Evolutionary conservation across 1,140 invertebrate genomes (phyloP), one percentile per base, ranked within the genome.

Genomic region (Drosophila suzukii): DNA sequence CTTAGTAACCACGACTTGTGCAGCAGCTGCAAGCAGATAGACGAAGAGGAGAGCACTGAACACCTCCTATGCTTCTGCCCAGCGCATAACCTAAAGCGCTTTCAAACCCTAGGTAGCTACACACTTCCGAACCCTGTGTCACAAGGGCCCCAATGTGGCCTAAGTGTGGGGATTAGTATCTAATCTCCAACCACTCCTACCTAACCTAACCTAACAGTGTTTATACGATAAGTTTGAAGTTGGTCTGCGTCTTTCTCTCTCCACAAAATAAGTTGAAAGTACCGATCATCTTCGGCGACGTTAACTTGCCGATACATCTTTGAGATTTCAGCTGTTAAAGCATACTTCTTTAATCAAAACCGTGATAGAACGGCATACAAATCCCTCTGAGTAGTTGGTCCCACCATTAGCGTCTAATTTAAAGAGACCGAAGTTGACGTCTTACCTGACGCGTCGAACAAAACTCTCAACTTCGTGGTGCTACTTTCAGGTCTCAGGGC

Each of bases 331-430:
- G 30, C 60, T 5, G 49, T 56, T 8, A 71, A n/a, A 0, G 50
- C 50, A 32, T 36, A 65, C 12, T 30, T n/a, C 17, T 44, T 15
- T 3, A 47, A 51, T 47, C 47, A 41, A 73, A 73, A 72, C n/a
- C 50, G 32, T 27, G 71, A 39, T 10, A 73, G 20, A 50, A 56
- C 57, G 30, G 41, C 13, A 20, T 38, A 63, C 15, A 72, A 38
- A 30, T 72, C 46, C 17, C 15, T 85, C 72, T 79, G 91, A 79
- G 79, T 59, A 82, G 32, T 88, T 80, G 61, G 91, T 24, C 81
- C 93, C 7, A 78, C 50, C 39, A 79, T 57, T 30, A 93, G 79
- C 10, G 76, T 75, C 32, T 92, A 81, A 62, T 93, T 92, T 36
- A 92, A 43, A 11, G 76, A 83, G 15, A 78, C 36, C 50, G 70